Percentiles rank a stretch among this genome's conserved stretches.
phyloP scores from a whole-genome alignment of 2,888 invertebrate genomes.

The Agapetus fuscipes region DNA sequence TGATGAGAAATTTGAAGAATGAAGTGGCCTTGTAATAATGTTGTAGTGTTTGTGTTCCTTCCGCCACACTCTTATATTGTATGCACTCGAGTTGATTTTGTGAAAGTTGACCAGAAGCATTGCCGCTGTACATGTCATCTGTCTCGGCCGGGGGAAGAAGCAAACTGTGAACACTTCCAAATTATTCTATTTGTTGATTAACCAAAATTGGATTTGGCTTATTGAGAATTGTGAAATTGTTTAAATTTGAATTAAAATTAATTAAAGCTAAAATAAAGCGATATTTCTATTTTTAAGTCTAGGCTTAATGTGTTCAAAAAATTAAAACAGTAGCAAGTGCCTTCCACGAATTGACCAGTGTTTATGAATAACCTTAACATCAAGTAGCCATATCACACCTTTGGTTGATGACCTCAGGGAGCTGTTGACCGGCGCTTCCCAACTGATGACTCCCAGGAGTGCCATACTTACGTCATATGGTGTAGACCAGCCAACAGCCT shows the following conservation, averaged over 20 bases:
- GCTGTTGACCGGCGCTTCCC: not conserved
- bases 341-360: conserved; percentile 58
- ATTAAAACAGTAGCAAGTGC: conserved; percentile 69
- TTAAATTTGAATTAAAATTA: conserved; percentile 13
- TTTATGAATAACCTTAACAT: conserved; percentile 17
- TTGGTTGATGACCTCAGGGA: conserved; percentile 34
- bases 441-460: not conserved
- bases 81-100: no score
- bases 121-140: no score
- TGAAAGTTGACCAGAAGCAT: no score
- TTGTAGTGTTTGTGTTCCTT: conserved; percentile 18
- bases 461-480: not conserved
- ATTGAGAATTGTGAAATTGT: conserved; percentile 12
- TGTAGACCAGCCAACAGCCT: not conserved
- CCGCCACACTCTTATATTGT: no score
- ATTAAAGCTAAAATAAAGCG: conserved; percentile 19
- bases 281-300: conserved; percentile 49
- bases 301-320: conserved; percentile 68
- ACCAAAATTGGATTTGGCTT: conserved; percentile 13
- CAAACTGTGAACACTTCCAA: conserved; percentile 17
- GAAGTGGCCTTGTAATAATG: conserved; percentile 26
- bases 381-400: conserved; percentile 30
- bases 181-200: conserved; percentile 19
- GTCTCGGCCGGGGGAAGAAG: no score
- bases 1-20: conserved; percentile 23